A percentile compares a stretch with the other conserved stretches of the same genome.
Evolutionary conservation across 2,888 invertebrate genomes (phyloP).

Genomic region (Ganaspis brasiliensis): DNA sequence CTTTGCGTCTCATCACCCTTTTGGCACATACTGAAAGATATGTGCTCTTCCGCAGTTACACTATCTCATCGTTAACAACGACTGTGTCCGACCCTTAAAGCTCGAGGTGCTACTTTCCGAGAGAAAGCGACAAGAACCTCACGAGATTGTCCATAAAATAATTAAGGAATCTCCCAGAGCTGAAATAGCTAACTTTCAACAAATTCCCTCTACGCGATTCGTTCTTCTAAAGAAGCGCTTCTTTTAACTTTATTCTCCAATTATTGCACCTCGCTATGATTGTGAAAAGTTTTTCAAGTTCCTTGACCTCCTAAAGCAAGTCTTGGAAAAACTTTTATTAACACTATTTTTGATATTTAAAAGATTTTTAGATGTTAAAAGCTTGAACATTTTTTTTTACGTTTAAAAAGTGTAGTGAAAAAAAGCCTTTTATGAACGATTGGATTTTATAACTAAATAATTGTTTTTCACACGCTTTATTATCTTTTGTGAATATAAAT

Average conservation of each 20-base stretch:
- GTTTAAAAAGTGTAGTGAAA: too few species aligned
- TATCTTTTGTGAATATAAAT: not conserved
- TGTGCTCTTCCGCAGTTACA: constrained; percentile 59
- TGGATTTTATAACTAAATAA: too few species aligned
- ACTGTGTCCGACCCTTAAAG: constrained; percentile 45
- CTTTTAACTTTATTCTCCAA: not conserved
- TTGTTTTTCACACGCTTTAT: too few species aligned
- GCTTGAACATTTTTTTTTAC: too few species aligned
- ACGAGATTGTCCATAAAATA: constrained; percentile 69
- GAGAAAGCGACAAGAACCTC: constrained; percentile 56
- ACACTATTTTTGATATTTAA: too few species aligned
- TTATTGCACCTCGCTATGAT: too few species aligned
- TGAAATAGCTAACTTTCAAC: constrained; percentile 53
- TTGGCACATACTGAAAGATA: constrained; percentile 21
- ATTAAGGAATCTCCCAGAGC: constrained; percentile 65
- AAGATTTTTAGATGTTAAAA: too few species aligned
- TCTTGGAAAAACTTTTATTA: too few species aligned
- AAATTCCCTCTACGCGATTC: not conserved
- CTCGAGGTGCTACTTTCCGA: constrained; percentile 31
- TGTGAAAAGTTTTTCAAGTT: too few species aligned
- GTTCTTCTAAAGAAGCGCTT: not conserved
- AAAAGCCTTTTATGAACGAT: too few species aligned
- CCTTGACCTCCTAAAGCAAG: too few species aligned
- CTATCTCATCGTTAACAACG: constrained; percentile 64
- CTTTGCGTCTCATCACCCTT: constrained; percentile 14